Percentiles rank a stretch among this genome's conserved stretches.
Conservation (phyloP, 2,113 vertebrate species). For the Tamias sibiricus region DNA sequence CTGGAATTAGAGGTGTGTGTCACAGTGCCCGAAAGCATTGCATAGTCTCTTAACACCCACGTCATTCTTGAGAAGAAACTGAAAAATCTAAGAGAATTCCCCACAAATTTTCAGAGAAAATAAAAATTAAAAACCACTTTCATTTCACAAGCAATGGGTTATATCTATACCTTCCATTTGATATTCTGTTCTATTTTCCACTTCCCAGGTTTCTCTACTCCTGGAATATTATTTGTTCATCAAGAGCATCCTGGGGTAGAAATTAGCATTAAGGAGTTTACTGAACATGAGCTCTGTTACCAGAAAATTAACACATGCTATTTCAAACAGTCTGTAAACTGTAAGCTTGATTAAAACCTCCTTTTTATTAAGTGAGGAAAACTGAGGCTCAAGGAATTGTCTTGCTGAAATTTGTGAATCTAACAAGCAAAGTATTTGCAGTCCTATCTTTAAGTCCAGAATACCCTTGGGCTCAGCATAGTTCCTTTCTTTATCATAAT, state of each 20-base stretch:
- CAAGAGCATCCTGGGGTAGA: not conserved
- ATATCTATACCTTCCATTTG: not conserved
- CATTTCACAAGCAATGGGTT: not conserved
- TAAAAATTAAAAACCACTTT: not conserved
- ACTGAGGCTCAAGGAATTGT: not conserved
- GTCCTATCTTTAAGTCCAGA: not conserved
- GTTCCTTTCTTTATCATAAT: not conserved
- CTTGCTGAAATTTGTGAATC: not conserved
- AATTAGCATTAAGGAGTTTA: not conserved
- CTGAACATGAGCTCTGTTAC: not conserved
- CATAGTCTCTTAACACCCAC: not conserved
- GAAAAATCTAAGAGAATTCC: not conserved
- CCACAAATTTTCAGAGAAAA: not conserved
- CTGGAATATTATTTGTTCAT: not conserved
- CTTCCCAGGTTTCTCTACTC: not conserved
- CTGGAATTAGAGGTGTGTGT: no score
- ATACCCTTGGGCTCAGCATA: not conserved
- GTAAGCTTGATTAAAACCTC: not conserved
- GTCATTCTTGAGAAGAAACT: not conserved
- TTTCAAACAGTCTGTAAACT: not conserved
- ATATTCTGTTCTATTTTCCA: not conserved
- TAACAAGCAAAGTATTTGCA: not conserved
- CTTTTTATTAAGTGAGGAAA: not conserved
- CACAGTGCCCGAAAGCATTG: no score
- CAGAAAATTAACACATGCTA: not conserved